Base-by-base conservation (phyloP, 2,113 vertebrate species). In the Trichomycterus rosablanca region DNA sequence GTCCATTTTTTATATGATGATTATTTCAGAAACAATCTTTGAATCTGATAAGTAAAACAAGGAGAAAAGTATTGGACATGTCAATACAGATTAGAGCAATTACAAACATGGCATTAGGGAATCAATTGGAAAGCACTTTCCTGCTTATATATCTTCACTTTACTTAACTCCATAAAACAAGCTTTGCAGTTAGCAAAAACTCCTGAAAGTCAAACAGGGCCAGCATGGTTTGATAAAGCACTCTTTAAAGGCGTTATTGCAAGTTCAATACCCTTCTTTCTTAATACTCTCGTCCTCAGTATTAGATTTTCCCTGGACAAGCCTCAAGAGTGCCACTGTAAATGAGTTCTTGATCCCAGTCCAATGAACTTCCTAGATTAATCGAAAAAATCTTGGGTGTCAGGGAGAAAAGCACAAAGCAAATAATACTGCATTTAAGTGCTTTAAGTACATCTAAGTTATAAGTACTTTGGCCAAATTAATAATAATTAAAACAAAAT, bases 341-440 rank as follows among this genome's bases (percentile, higher is more conserved):
- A 84, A 83, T 84, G 75, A 72, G 73, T 77, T 84, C 76, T 73
- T 76, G 78, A 80, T 77, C 81, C 70, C 72, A 66, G 67, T 63
- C 76, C 80, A 72, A 77, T 55, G 71, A 67, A 74, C 74, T 77
- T 77, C 76, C 67, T 79, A 79, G 78, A 81, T 73, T 77, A 72
- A 76, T 76, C 59, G 64, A 76, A 76, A 75, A 58, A 24, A 48
- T 24, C 11, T 62, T 20, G 42, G 19, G 46, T 51, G 37, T 52
- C 24, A 56, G 37, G 35, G 14, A 10, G 14, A 20, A 63, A 62
- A 40, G 66, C 65, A 71, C 72, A 74, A 74, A 60, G 65, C 14
- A 22, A 20, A 53, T 44, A 23, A 2, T 18, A 2, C 16, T 67
- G 43, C 15, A 39, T 19, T 52, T 8, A 22, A 4, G 3, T 5